Evolutionary conservation across 2,113 vertebrate species (phyloP), one percentile per base, ranked within the genome.

Genomic region (Asarcornis scutulata): DNA sequence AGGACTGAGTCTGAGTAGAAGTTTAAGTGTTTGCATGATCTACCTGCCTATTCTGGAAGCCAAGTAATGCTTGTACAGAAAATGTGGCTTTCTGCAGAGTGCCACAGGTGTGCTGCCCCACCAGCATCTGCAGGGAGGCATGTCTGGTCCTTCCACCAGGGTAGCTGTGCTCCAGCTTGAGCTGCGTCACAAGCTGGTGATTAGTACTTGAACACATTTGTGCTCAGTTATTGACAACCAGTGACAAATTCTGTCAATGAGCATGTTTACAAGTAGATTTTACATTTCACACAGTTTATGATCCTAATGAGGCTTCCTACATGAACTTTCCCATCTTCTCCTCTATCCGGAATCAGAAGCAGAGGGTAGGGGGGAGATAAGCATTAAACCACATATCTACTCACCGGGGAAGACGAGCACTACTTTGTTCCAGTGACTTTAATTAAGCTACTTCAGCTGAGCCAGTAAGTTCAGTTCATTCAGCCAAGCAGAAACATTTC

Each of bases 401-500:
- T 77, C 44, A 52, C 31, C 25, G 59, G 83, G 66, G 44, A 83
- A 60, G 80, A 89, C 38, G 66, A 89, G 73, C 71, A 62, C 77
- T 40, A 31, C 88, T 83, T 82, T 76, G 67, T 89, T 42, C 58
- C 74, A 79, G 63, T 26, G 66, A 38, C 63, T 91, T 73, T 89
- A 93, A 93, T 96, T 84, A 93, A 88, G 63, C 77, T 32, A 1
- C 67, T 89, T 90, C 14, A 56, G 25, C 74, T 62, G 91, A 71
- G 77, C 83, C 83, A 79, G 93, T 79, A 23, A 46, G 74, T 91
- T 96, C 80, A 91, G 75, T 79, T 90, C 72, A 12, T 42, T 67
- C 66, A 89, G 92, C 88, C 59, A 40, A 79, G 69, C 56, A 88
- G 86, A 56, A 63, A 6, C 58, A 56, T 58, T 91, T 91, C 83